These are phyloP conservation scores for Spea bombifrons DNA, from an alignment of 2,113 vertebrate species.

Conservation along the genomic window DNA sequence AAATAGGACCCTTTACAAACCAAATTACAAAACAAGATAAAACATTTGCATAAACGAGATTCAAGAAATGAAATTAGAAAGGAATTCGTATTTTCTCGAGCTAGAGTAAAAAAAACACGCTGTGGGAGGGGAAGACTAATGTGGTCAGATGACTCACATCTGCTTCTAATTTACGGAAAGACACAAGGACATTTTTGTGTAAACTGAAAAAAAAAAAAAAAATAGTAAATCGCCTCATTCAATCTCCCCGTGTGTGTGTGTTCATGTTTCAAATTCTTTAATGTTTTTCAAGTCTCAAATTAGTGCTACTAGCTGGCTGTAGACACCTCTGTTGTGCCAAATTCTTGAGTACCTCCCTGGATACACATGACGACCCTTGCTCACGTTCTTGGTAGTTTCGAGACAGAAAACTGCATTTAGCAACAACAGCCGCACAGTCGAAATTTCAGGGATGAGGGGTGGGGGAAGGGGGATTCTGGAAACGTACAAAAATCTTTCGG, in stretches of 20 bases:
- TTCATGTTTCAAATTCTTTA: neutral
- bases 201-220: conserved; percentile 8
- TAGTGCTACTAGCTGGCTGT: neutral
- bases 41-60: too few species aligned
- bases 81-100: too few species aligned
- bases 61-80: too few species aligned
- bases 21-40: too few species aligned
- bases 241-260: conserved; percentile 3
- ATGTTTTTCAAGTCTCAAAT: conserved; percentile 18
- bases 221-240: neutral
- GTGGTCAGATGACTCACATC: conserved; percentile 44
- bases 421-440: conserved; percentile 22
- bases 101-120: conserved; percentile 15
- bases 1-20: too few species aligned
- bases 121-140: neutral
- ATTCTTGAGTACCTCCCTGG: conserved; percentile 18
- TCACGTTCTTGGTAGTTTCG: conserved; percentile 20
- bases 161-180: conserved; percentile 21
- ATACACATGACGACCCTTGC: neutral
- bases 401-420: conserved; percentile 8
- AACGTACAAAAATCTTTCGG: too few species aligned
- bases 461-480: neutral
- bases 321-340: neutral
- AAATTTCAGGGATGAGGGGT: neutral
- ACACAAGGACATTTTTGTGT: conserved; percentile 40